These are phyloP conservation scores for Tolypeutes matacus DNA, from an alignment of 2,797 vertebrate species.

Conservation along the genomic window DNA sequence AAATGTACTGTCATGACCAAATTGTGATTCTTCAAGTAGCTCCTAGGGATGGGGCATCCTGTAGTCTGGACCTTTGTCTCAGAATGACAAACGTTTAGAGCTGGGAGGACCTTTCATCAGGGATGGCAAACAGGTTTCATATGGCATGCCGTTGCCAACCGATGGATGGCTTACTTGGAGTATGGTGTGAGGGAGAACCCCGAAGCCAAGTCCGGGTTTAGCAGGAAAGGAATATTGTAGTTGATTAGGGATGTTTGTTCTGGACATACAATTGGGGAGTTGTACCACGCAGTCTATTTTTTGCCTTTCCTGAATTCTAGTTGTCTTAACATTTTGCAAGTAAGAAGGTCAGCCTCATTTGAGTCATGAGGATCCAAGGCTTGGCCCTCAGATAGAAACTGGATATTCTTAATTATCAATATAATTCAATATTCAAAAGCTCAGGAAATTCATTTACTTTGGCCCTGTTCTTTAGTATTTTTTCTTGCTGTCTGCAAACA, in stretches of 20 bases:
- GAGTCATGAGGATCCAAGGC: background rate
- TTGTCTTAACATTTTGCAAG: background rate
- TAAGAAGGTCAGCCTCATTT: background rate
- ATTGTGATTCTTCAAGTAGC: background rate
- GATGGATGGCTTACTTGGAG: background rate
- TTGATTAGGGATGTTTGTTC: conserved; percentile 1
- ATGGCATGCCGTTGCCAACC: background rate
- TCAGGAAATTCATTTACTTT: background rate
- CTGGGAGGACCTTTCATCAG: background rate
- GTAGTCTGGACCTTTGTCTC: background rate
- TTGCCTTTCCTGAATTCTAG: background rate
- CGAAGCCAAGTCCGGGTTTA: background rate
- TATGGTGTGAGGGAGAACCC: background rate
- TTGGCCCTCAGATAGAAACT: conserved; percentile 3
- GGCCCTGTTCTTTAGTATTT: background rate
- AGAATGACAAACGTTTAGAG: background rate
- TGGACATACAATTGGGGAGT: background rate
- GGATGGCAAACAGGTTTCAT: background rate
- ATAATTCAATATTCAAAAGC: background rate
- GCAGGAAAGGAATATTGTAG: background rate
- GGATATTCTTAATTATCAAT: background rate
- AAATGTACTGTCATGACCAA: background rate
- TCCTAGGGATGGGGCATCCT: background rate
- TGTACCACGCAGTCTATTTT: background rate
- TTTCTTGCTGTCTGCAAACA: background rate